Evolutionary conservation across 2,797 vertebrate species (phyloP).

Genomic region (Rachycentron canadum): DNA sequence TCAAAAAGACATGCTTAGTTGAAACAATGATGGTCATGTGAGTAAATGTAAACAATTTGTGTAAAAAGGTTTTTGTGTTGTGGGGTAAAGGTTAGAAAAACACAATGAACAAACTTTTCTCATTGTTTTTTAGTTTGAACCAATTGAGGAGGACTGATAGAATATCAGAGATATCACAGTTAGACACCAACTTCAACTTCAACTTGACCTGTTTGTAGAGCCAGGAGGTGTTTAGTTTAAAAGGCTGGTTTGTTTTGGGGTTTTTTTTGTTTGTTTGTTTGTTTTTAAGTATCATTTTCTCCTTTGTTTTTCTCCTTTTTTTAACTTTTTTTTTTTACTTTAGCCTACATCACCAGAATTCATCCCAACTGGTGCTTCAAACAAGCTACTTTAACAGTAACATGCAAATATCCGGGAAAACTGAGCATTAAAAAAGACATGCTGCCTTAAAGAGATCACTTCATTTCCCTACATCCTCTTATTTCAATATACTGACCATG

Average conservation of each 20-base stretch:
- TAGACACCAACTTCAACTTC: not conserved
- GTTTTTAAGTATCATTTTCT: too few relatives aligned
- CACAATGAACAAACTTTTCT: not conserved
- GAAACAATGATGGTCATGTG: not conserved
- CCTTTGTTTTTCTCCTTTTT: not conserved
- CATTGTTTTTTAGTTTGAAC: too few relatives aligned
- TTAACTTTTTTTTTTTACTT: not conserved
- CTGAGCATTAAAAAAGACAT: not conserved
- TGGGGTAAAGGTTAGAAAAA: not conserved
- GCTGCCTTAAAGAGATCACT: conserved; percentile 20
- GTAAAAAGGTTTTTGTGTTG: too few relatives aligned
- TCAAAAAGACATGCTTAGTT: conserved; percentile 11
- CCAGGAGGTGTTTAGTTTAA: not conserved
- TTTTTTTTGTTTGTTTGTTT: too few relatives aligned
- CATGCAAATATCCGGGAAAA: not conserved
- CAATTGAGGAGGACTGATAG: not conserved
- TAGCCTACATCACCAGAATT: not conserved
- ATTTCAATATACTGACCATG: not conserved
- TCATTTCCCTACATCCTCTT: too few relatives aligned
- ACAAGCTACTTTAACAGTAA: not conserved
- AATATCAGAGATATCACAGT: not conserved
- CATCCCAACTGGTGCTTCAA: not conserved
- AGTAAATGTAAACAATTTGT: not conserved
- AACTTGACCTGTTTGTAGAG: not conserved
- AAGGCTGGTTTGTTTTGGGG: too few relatives aligned